These are phyloP conservation scores for Hexactinellida sp. DNA, from an alignment of 37 sponge, comb jelly and placozoan genomes.

Conservation along the genomic window DNA sequence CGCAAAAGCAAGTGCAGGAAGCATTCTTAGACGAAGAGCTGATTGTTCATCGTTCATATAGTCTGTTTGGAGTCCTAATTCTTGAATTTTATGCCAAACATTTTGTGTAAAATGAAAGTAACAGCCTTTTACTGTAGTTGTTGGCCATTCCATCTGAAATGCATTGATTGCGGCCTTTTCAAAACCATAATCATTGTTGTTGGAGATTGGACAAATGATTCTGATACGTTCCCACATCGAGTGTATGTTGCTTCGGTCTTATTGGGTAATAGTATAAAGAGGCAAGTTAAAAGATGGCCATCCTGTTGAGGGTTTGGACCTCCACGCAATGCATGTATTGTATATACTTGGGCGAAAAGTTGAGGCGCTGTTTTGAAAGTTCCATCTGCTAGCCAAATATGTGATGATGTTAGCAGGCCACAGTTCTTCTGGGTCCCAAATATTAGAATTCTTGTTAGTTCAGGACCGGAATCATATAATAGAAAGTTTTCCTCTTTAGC, in stretches of 20 bases:
- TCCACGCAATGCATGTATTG: neutral
- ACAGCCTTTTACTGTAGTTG: slow-evolving; percentile 19
- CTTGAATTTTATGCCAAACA: neutral
- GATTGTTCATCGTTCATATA: neutral
- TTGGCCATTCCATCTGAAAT: slow-evolving; percentile 12
- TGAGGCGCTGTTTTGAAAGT: neutral
- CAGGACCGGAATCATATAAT: neutral
- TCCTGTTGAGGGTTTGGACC: slow-evolving; percentile 9
- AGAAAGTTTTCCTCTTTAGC: slow-evolving; percentile 17
- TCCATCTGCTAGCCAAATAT: slow-evolving; percentile 6
- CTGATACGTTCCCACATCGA: slow-evolving; percentile 9
- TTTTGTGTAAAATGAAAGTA: slow-evolving; percentile 4
- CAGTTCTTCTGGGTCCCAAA: neutral
- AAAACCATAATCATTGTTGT: neutral
- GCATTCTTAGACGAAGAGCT: slow-evolving; percentile 8
- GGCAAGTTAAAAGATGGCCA: neutral
- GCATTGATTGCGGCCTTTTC: slow-evolving; percentile 12
- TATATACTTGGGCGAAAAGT: neutral
- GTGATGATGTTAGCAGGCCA: neutral
- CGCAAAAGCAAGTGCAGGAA: slow-evolving; percentile 8
- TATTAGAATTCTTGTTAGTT: slow-evolving; percentile 5
- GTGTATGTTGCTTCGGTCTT: neutral
- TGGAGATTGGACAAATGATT: neutral
- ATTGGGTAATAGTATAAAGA: slow-evolving; percentile 4
- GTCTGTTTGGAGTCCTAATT: neutral